phyloP scores from a whole-genome alignment of 2,113 vertebrate genomes.

The Otocyon megalotis region DNA sequence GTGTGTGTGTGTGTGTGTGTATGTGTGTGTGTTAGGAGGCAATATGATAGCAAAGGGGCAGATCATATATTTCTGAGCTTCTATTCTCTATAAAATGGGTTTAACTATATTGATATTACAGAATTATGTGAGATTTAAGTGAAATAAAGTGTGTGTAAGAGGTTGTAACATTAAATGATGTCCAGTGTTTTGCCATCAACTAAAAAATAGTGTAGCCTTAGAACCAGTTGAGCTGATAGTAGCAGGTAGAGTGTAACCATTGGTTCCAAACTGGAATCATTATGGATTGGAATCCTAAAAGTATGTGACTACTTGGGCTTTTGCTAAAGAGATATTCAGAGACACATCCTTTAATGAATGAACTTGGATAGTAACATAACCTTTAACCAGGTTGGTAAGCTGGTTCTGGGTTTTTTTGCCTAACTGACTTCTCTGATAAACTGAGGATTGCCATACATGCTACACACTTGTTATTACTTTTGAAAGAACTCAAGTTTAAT shows the following conservation, averaged over 20 bases:
- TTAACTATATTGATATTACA: not conserved
- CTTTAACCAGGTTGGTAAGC: not conserved
- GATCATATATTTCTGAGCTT: not conserved
- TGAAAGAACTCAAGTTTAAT: not conserved
- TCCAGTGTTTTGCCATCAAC: not conserved
- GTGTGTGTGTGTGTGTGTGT: not conserved
- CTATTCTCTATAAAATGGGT: not conserved
- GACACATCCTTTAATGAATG: not conserved
- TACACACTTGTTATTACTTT: not conserved
- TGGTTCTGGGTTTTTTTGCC: conserved; percentile 1
- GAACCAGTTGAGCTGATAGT: not conserved
- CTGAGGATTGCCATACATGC: not conserved
- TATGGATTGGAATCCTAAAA: conserved; percentile 6
- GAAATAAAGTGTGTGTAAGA: conserved; percentile 5
- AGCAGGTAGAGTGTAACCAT: not conserved
- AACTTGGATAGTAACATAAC: not conserved
- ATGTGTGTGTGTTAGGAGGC: not conserved
- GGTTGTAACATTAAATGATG: not conserved
- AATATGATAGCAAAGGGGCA: not conserved
- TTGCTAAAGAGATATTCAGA: conserved; percentile 28
- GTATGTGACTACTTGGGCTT: not conserved
- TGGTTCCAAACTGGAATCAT: not conserved
- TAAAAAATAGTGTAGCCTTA: not conserved
- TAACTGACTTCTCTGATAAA: not conserved
- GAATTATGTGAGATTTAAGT: not conserved